Percentiles rank a stretch among this genome's conserved stretches.
These are phyloP conservation scores for Heliornis fulica DNA, from an alignment of 2,113 vertebrate species.

Conservation along the genomic window DNA sequence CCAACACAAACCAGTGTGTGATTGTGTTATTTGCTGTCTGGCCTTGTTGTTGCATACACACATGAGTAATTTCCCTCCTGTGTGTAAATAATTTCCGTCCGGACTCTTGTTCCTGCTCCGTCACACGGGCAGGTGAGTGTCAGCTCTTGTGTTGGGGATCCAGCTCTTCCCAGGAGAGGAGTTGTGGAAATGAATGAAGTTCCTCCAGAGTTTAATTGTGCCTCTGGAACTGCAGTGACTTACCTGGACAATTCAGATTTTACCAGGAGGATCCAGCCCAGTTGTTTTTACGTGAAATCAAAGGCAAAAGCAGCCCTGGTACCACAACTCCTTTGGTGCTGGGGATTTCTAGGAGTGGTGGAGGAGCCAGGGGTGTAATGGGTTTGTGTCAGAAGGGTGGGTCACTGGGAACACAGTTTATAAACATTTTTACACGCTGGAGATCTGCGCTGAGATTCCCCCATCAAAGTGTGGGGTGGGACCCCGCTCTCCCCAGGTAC, in stretches of 20 bases:
- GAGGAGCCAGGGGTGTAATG: neutral
- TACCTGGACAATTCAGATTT: neutral
- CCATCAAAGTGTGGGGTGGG: neutral
- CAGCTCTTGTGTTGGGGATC: neutral
- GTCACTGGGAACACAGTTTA: neutral
- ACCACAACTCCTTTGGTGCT: neutral
- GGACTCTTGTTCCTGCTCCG: neutral
- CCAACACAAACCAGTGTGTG: too few relatives aligned
- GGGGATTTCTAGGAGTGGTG: neutral
- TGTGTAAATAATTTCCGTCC: neutral
- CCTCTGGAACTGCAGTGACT: neutral
- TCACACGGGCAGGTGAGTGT: neutral
- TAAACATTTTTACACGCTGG: neutral
- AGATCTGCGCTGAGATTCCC: slow-evolving; percentile 23
- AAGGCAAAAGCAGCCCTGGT: neutral
- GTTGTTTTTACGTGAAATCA: neutral
- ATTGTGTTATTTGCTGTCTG: neutral
- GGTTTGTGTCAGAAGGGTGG: slow-evolving; percentile 36
- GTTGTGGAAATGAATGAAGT: neutral
- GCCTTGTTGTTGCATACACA: rapidly evolving
- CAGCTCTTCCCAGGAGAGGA: neutral
- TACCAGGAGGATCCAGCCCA: neutral
- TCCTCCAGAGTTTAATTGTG: neutral
- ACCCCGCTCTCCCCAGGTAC: neutral
- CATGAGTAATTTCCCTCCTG: slow-evolving; percentile 31